phyloP scores from a whole-genome alignment of 1,140 invertebrate genomes.

The Drosophila kanapiae region DNA sequence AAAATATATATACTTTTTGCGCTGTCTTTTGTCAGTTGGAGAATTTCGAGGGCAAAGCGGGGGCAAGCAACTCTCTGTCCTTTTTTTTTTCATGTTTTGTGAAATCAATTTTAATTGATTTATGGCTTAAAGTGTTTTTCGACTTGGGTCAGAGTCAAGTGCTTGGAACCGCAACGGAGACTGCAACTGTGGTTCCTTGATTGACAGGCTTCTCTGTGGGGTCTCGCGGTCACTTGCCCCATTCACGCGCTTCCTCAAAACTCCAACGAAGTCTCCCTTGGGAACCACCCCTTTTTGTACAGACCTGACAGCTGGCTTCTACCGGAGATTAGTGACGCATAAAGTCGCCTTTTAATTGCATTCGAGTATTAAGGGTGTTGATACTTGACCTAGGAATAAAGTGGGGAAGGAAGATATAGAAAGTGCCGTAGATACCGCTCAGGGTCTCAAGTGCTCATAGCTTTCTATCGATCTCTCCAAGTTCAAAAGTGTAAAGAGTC shows the following conservation, averaged over 20 bases:
- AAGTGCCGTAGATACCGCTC: conserved; percentile 19
- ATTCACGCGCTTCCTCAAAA: conserved; percentile 9
- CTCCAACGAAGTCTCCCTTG: background rate
- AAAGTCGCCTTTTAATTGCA: conserved; percentile 79
- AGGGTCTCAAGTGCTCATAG: conserved; percentile 21
- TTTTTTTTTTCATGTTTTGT: conserved; percentile 2
- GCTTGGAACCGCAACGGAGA: conserved; percentile 21
- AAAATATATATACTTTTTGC: conserved; percentile 54
- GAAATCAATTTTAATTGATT: conserved; percentile 82
- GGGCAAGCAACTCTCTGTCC: background rate
- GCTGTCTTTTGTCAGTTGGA: conserved; percentile 65
- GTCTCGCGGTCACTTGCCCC: conserved; percentile 23
- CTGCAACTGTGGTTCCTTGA: conserved; percentile 52
- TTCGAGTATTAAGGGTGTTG: conserved; percentile 55
- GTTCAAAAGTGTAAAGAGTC: conserved; percentile 35
- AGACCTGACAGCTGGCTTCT: conserved; percentile 22
- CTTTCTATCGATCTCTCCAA: conserved; percentile 8
- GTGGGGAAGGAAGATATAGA: conserved; percentile 10
- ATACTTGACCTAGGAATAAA: conserved; percentile 47
- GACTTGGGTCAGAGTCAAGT: conserved; percentile 63
- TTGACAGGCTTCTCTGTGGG: conserved; percentile 68
- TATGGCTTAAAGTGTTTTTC: conserved; percentile 79
- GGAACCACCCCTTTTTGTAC: background rate
- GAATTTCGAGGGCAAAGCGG: background rate
- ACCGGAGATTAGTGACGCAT: conserved; percentile 72